Evolutionary conservation across 2,888 invertebrate genomes (phyloP).

Genomic region (Caenorhabditis angaria): DNA sequence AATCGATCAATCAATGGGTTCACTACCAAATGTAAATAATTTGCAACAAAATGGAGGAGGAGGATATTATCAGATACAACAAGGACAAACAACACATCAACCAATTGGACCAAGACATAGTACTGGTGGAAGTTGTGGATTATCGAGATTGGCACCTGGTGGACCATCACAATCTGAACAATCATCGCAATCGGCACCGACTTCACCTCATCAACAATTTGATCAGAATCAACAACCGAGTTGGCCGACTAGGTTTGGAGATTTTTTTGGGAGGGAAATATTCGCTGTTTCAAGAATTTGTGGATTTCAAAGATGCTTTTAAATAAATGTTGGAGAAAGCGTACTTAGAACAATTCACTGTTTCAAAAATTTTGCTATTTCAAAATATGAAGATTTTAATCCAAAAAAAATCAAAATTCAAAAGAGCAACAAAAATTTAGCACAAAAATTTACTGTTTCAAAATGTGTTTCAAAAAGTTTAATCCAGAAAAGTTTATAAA

Average conservation of each 20-base stretch:
- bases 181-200: conserved; percentile 67
- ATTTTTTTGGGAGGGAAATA: too few relatives aligned
- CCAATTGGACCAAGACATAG: conserved; percentile 47
- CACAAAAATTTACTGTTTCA: too few relatives aligned
- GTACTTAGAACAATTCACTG: background rate
- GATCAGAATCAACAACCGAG: conserved; percentile 48
- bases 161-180: too few relatives aligned
- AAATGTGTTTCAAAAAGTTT: too few relatives aligned
- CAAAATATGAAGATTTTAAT: too few relatives aligned
- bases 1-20: conserved; percentile 26
- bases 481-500: too few relatives aligned
- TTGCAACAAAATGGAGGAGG: conserved; percentile 14
- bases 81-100: too few relatives aligned
- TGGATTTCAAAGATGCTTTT: too few relatives aligned
- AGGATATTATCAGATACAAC: conserved; percentile 36
- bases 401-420: background rate
- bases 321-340: too few relatives aligned
- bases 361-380: too few relatives aligned
- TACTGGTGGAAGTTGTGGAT: conserved; percentile 55
- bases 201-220: conserved; percentile 55
- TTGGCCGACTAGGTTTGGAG: conserved; percentile 53
- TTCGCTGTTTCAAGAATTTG: background rate
- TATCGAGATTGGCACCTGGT: conserved; percentile 48
- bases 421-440: background rate
- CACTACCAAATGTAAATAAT: conserved; percentile 27